These are phyloP conservation scores for Leucopsar rothschildi DNA, from an alignment of 2,113 vertebrate species.

Conservation along the genomic window DNA sequence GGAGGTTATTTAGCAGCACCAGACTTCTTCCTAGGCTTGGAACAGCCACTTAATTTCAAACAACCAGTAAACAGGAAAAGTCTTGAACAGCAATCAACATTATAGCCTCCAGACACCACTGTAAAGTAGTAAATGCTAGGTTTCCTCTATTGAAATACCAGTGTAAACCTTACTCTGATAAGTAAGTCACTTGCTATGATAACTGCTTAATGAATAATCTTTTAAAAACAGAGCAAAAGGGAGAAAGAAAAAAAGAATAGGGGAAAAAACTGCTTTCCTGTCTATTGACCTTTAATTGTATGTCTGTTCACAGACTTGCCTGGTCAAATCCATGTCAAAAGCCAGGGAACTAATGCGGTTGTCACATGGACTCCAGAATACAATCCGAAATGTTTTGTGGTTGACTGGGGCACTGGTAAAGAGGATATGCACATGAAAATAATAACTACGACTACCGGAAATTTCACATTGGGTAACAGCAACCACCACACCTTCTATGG, in stretches of 20 bases:
- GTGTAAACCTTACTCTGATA: neutral
- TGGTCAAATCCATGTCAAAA: conserved; percentile 30
- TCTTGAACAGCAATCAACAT: neutral
- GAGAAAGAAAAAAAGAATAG: neutral
- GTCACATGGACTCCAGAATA: conserved; percentile 57
- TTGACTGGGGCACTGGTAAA: conserved; percentile 59
- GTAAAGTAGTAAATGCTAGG: neutral
- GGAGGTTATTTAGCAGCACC: neutral
- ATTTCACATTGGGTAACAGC: conserved; percentile 34
- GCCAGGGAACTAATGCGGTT: neutral
- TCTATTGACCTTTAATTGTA: neutral
- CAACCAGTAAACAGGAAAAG: neutral
- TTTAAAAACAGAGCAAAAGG: neutral
- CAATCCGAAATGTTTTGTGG: conserved; percentile 44
- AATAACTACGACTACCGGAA: neutral
- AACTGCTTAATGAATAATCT: neutral
- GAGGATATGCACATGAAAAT: conserved; percentile 42
- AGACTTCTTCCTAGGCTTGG: neutral
- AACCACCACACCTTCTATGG: neutral
- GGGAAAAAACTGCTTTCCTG: neutral
- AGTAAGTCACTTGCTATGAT: neutral
- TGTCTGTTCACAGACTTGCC: conserved; percentile 42
- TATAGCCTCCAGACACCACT: neutral
- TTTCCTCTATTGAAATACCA: neutral
- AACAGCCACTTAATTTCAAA: neutral